Evolutionary conservation across 2,113 vertebrate genomes (phyloP), one percentile per base, ranked within the genome.

Genomic region (Pholis gunnellus): DNA sequence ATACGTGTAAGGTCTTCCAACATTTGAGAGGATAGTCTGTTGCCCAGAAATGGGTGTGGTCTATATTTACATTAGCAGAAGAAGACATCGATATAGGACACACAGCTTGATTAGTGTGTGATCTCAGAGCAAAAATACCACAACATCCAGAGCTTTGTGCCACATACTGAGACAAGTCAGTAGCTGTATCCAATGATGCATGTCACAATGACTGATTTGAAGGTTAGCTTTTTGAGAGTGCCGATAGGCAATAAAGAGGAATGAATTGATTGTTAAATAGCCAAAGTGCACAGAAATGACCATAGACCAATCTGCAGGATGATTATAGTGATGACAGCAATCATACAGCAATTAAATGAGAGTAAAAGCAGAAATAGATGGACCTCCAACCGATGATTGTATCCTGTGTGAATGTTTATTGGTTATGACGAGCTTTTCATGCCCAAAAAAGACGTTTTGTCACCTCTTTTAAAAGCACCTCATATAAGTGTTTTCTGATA

Each of bases 251-350:
- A 77, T 86, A 44, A 74, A 48, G 22, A 81, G 20, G 44, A 42
- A 10, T 7, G 64, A 79, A 78, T 10, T 70, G 73, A 68, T 75
- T 77, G 36, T 79, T 59, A 54, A 72, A 77, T 40, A 40, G 5
- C 29, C 25, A 10, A 54, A 50, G 66, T 57, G 81, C 57, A 77
- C 11, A 3, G n/a, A 38, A 71, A 42, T 40, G 13, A 46, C 27
- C 38, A 22, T 36, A 54, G 40, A 70, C 6, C 20, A 20, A 72
- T 81, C 18, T 42, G n/a, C 31, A 36, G 14, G 34, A 14, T 66
- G 63, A 60, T 36, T 61, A 60, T 9, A 29, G n/a, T 6, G 20
- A 71, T 10, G 29, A 11, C 17, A 36, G 38, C 9, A 18, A 9
- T 13, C 0, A 1, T 29, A n/a, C 36, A 40, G 34, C n/a, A 44